Evolutionary conservation across 2,113 vertebrate genomes (phyloP).

Genomic region (Zeus faber): DNA sequence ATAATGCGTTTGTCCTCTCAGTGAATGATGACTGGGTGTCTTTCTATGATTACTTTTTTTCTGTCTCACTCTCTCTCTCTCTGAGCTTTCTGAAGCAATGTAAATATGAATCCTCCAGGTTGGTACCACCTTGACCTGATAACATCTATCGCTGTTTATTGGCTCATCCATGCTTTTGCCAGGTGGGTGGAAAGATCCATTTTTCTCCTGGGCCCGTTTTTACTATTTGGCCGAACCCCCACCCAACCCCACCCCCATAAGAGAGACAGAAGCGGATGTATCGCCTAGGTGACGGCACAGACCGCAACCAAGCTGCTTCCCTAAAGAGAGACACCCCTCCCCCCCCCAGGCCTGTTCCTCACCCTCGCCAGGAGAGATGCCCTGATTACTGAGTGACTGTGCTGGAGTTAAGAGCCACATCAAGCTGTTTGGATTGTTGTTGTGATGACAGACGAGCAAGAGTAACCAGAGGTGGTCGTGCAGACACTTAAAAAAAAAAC

Average conservation of each 20-base stretch:
- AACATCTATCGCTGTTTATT: slow-evolving; percentile 32
- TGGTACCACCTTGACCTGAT: slow-evolving; percentile 20
- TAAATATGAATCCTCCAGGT: slow-evolving; percentile 38
- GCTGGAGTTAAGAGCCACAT: slow-evolving; percentile 59
- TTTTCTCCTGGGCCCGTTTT: slow-evolving; percentile 14
- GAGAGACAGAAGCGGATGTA: slow-evolving; percentile 21
- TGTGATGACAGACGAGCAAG: slow-evolving; percentile 54
- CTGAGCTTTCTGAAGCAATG: slow-evolving; percentile 27
- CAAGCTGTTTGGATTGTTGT: slow-evolving; percentile 68
- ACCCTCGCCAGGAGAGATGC: slow-evolving; percentile 65
- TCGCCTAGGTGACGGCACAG: slow-evolving; percentile 60
- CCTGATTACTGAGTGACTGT: slow-evolving; percentile 73
- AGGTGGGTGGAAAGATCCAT: no score
- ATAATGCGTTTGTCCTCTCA: slow-evolving; percentile 52
- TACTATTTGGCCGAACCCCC: no score
- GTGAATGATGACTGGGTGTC: slow-evolving; percentile 44
- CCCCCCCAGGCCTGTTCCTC: background rate
- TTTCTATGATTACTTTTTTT: slow-evolving; percentile 26
- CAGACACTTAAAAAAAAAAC: no score
- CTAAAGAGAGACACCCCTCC: slow-evolving; percentile 34
- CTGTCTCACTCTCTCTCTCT: slow-evolving; percentile 45
- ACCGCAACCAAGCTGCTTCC: slow-evolving; percentile 47
- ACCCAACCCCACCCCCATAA: background rate
- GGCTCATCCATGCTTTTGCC: slow-evolving; percentile 17
- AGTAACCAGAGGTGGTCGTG: slow-evolving; percentile 51